A percentile compares a stretch with the other conserved stretches of the same genome.
Conservation (phyloP, 2,888 invertebrate genomes). For the Microchrysa polita region DNA sequence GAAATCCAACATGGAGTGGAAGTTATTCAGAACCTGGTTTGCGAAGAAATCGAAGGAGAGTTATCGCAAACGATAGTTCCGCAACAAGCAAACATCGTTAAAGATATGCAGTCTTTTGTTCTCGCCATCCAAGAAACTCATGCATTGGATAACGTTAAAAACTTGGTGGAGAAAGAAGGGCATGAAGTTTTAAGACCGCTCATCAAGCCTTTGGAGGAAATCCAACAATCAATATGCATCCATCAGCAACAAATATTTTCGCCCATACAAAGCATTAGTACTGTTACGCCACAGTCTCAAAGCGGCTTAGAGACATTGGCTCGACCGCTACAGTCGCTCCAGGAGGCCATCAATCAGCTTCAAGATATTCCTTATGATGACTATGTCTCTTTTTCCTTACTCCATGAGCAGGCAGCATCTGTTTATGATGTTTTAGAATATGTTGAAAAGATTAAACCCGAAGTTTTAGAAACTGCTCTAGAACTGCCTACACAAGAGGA, state of each 20-base stretch:
- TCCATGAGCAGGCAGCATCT: conserved; percentile 53
- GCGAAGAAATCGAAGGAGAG: conserved; percentile 53
- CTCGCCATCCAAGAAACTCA: conserved; percentile 55
- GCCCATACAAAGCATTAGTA: conserved; percentile 52
- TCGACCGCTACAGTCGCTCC: conserved; percentile 54
- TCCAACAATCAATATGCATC: conserved; percentile 58
- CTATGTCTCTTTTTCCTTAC: conserved; percentile 33
- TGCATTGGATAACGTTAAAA: conserved; percentile 54
- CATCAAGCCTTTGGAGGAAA: conserved; percentile 60
- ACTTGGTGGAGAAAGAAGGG: conserved; percentile 53
- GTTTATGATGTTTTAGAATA: conserved; percentile 55
- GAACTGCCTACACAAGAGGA: conserved; percentile 70
- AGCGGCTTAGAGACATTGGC: conserved; percentile 53
- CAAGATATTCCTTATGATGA: conserved; percentile 50
- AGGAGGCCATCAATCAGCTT: conserved; percentile 55
- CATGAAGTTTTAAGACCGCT: conserved; percentile 58
- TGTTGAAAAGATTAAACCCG: conserved; percentile 57
- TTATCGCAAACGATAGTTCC: conserved; percentile 50
- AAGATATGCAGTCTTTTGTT: conserved; percentile 54
- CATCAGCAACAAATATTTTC: conserved; percentile 60
- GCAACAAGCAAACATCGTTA: conserved; percentile 52
- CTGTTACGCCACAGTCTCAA: conserved; percentile 49
- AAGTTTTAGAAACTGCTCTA: conserved; percentile 65
- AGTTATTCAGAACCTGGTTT: conserved; percentile 52
- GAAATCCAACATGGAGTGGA: conserved; percentile 36